Conservation (phyloP, 2,797 vertebrate genomes). For the Gadopsis marmoratus region DNA sequence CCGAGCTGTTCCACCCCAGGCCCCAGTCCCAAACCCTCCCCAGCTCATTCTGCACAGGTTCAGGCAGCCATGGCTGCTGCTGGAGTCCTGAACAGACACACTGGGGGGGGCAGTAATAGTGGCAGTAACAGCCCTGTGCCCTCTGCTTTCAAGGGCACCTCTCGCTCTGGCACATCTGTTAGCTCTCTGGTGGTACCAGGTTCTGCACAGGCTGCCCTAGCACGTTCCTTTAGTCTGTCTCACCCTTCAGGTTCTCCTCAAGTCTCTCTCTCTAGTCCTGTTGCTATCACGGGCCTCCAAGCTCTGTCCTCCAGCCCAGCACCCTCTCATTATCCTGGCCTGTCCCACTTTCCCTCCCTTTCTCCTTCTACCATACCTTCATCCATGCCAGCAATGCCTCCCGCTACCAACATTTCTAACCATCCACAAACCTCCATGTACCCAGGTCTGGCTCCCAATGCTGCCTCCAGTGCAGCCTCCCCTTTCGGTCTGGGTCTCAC, state of each 20-base stretch:
- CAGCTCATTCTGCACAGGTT: constrained; percentile 70
- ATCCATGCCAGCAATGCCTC: constrained; percentile 70
- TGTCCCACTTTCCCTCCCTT: constrained; percentile 89
- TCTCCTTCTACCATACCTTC: constrained; percentile 82
- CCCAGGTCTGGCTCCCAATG: constrained; percentile 80
- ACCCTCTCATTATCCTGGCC: constrained; percentile 88
- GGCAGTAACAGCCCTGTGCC: constrained; percentile 91
- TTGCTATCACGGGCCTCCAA: constrained; percentile 85
- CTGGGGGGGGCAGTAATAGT: constrained; percentile 72
- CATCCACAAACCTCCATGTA: constrained; percentile 80
- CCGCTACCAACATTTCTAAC: constrained; percentile 76
- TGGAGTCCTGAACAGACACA: constrained; percentile 75
- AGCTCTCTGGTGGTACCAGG: constrained; percentile 86
- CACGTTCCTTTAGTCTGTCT: constrained; percentile 85
- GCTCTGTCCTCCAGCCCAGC: constrained; percentile 87
- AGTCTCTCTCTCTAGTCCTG: constrained; percentile 87
- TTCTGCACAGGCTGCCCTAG: constrained; percentile 80
- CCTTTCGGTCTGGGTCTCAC: constrained; percentile 91
- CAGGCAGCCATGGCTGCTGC: constrained; percentile 61
- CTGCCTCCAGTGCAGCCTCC: constrained; percentile 79
- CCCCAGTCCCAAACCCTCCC: constrained; percentile 81
- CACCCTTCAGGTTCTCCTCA: constrained; percentile 88
- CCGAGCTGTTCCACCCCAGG: constrained; percentile 74
- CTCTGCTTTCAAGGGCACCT: constrained; percentile 93
- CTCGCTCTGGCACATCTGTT: constrained; percentile 87